Evolutionary conservation across 2,113 vertebrate genomes (phyloP), one percentile per base, ranked within the genome.

Genomic region (Pterophyllum scalare): DNA sequence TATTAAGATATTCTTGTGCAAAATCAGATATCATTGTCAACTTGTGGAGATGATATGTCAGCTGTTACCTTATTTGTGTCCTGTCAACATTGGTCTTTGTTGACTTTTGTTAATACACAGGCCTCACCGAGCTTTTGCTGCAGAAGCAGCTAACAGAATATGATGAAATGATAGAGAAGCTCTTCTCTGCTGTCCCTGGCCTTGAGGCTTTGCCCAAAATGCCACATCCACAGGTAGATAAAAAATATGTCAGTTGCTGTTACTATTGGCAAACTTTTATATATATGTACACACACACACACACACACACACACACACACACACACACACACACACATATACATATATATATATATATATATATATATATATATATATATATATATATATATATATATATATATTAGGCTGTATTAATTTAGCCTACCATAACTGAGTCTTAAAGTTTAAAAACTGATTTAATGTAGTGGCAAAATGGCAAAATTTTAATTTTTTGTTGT

Each of bases 101-200:
- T 33, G 31, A 20, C n/a, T 65, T 46, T 87, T 67, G 1, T 28
- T 57, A 8, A 77, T 43, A 80, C 86, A 17, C 91, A 98, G 97
- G 78, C 87, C 91, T 96, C 38, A 84, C 95, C 83, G 88, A 94
- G 56, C 92, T 93, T 11, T 85, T 98, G 60, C 31, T 96, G 77
- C 61, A 79, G 81, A 95, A 76, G 72, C 92, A 96, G 26, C 56
- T 59, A 62, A 22, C 81, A 76, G 87, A 80, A 79, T 78, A 93
- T 61, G 88, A 92, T n/a, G 93, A 95, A 1, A 80, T 93, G 59
- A 96, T 96, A 65, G 96, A 98, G 46, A 94, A 89, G 79, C 91
- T 99, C 4, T 98, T 96, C 85, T 79, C 57, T 65, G 93, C 96
- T 77, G 89, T 95, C 13, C 89, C 79, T 85, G 79, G 78, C 59